Evolutionary conservation across 2,888 invertebrate species (phyloP), one percentile per base, ranked within the genome.

Genomic region (Leucophora obtusa): DNA sequence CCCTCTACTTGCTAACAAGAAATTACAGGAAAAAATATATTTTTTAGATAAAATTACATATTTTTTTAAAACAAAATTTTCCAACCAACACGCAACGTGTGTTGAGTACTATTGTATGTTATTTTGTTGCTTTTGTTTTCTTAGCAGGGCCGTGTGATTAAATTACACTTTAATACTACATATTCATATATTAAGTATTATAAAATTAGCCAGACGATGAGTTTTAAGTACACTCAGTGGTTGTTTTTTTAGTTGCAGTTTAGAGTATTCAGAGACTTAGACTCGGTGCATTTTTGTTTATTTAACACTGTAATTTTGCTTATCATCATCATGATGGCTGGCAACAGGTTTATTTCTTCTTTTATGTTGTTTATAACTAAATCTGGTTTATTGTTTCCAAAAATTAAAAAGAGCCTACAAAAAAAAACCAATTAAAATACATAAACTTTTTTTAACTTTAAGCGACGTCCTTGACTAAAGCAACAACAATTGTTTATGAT

Each of bases 281-380:
- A 47, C 50, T 51, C 18, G 51, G 14, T 50, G 35, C 35, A 35
- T 6, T 8, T 11, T 18, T 9, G 15, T 43, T 35, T 14, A 24
- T 14, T 70, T 62, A 62, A 51, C 47, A n/a, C 14, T 62, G 9
- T 14, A 24, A 24, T 71, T 54, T 47, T 53, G 50, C 65, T 68
- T 58, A 11, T 28, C 18, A 51, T 63, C 56, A 38, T 15, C 53
- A 21, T 43, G 14, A 11, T 24, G 21, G 54, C 8, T 28, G 35
- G 54, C 68, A 75, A 75, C 75, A 75, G 75, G 75, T 75, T 75
- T 75, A n/a, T 24, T 68, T 60, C 60, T 17, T 58, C 10, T 58
- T 33, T 14, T 14, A n/a, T n/a, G n/a, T 47, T 47, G 43, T 47
- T n/a, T 24, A 50, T 56, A 33, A 62, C 54, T 21, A 35, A 54